Evolutionary conservation across 1,140 invertebrate genomes (phyloP).

Genomic region (Neomicropteryx cornuta): DNA sequence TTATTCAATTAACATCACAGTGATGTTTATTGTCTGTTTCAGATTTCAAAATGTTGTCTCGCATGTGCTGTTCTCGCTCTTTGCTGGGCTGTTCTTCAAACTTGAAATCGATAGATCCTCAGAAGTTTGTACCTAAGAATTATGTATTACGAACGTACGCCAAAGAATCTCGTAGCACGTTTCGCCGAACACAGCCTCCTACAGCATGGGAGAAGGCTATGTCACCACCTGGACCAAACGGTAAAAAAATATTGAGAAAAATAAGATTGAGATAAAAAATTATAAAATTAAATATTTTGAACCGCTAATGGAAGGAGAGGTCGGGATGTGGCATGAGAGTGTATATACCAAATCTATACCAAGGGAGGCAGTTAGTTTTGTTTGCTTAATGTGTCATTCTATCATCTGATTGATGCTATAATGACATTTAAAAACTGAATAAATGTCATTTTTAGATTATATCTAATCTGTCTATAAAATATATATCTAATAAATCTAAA

Average conservation of each 20-base stretch:
- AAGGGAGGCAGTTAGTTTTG: no score
- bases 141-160: slow-evolving; percentile 9
- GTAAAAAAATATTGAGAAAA: slow-evolving; percentile 3
- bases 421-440: no score
- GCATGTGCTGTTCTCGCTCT: neutral
- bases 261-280: neutral
- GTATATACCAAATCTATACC: no score
- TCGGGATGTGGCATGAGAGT: no score
- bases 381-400: no score
- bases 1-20: no score
- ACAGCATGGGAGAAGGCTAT: slow-evolving; percentile 14
- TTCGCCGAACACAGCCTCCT: slow-evolving; percentile 3
- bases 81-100: neutral
- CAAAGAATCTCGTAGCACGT: slow-evolving; percentile 8
- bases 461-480: neutral
- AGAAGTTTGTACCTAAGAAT: slow-evolving; percentile 4
- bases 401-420: no score
- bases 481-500: neutral
- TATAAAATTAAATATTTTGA: neutral
- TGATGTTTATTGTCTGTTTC: no score
- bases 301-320: neutral
- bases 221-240: slow-evolving; percentile 13
- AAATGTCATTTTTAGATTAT: neutral
- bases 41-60: slow-evolving; percentile 10
- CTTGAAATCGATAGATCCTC: neutral